These are phyloP conservation scores for Caligus rogercresseyi DNA, from an alignment of 1,140 invertebrate genomes.

Conservation along the genomic window DNA sequence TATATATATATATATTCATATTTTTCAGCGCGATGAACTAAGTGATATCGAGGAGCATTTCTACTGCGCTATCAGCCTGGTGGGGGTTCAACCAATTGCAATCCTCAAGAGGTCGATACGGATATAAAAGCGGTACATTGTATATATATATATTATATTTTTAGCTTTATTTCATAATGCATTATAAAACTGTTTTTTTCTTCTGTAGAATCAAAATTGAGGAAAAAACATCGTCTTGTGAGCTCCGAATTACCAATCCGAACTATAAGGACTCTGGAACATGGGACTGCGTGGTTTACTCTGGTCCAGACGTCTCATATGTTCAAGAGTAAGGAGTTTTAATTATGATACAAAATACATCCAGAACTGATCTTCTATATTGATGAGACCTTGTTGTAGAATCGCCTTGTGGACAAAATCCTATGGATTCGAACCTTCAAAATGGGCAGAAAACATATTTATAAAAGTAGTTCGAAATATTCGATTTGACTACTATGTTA, in stretches of 20 bases:
- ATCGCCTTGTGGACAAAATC: too few relatives aligned
- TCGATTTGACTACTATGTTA: too few relatives aligned
- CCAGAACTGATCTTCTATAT: too few relatives aligned
- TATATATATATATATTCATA: too few relatives aligned
- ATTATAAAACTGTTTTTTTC: background rate
- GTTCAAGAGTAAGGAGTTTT: background rate
- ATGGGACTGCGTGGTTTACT: background rate
- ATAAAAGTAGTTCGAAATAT: too few relatives aligned
- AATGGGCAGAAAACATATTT: too few relatives aligned
- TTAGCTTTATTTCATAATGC: background rate
- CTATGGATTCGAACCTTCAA: too few relatives aligned
- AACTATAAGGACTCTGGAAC: background rate
- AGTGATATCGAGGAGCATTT: too few relatives aligned
- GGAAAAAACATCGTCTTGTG: background rate
- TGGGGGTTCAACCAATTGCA: slow-evolving; percentile 13
- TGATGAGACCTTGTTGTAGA: too few relatives aligned
- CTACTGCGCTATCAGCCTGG: background rate
- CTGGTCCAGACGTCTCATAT: background rate
- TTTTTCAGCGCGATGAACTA: too few relatives aligned
- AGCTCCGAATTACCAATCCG: background rate
- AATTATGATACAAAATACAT: too few relatives aligned
- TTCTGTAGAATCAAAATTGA: background rate
- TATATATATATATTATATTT: background rate
- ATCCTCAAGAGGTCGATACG: background rate
- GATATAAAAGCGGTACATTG: slow-evolving; percentile 15